Evolutionary conservation across 2,797 vertebrate species (phyloP).

Genomic region (Lacerta viridis): DNA sequence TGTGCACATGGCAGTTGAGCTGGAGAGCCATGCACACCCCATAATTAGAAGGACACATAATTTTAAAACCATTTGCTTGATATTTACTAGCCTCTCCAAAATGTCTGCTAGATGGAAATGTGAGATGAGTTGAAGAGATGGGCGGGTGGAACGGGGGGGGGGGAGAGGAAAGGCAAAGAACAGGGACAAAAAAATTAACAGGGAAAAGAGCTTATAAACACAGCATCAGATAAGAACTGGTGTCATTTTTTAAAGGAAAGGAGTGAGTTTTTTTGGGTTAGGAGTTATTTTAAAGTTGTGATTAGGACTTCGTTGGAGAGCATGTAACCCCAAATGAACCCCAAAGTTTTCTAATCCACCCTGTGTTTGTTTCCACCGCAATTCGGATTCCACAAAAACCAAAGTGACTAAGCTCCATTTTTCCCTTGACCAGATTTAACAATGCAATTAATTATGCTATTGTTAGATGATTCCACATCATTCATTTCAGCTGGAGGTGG

Average conservation of each 20-base stretch:
- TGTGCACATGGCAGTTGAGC: conserved; percentile 76
- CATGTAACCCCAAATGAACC: neutral
- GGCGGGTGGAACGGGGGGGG: neutral
- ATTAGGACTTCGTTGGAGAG: neutral
- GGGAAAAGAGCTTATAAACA: conserved; percentile 62
- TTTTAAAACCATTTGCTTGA: conserved; percentile 70
- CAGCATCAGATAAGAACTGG: conserved; percentile 30
- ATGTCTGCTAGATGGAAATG: conserved; percentile 44
- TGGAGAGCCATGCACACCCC: conserved; percentile 67
- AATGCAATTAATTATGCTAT: no score
- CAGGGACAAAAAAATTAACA: conserved; percentile 57
- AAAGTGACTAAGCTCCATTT: no score
- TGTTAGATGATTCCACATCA: no score
- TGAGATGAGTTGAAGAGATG: conserved; percentile 24
- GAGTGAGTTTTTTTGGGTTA: conserved; percentile 29
- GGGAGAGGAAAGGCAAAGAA: neutral
- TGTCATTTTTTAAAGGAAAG: conserved; percentile 27
- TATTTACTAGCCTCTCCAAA: conserved; percentile 46
- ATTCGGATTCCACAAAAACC: no score
- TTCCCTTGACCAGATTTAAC: no score
- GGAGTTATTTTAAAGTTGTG: neutral
- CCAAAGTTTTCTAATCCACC: no score
- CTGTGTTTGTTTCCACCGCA: no score
- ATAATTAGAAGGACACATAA: conserved; percentile 76
- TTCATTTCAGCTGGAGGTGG: no score